Evolutionary conservation across 1,140 invertebrate species (phyloP).

Genomic region (Planococcus citri): DNA sequence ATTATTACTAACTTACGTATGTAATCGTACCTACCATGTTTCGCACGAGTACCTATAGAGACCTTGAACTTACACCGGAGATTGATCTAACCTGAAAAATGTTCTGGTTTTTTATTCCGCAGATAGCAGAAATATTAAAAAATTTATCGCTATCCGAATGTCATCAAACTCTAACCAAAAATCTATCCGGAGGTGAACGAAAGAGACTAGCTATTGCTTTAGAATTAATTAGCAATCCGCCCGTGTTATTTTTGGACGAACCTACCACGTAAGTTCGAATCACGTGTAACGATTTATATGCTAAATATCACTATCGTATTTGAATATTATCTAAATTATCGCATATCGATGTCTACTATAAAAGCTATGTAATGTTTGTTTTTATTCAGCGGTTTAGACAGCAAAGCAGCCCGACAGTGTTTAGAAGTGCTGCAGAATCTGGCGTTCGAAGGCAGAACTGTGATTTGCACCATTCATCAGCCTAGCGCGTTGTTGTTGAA

Average conservation of each 20-base stretch:
- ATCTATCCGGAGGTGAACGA: slow-evolving; percentile 74
- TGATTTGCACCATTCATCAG: slow-evolving; percentile 20
- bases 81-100: not conserved
- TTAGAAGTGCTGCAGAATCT: not conserved
- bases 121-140: slow-evolving; percentile 25
- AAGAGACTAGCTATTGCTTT: slow-evolving; percentile 80
- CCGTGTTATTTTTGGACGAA: slow-evolving; percentile 84
- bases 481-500: slow-evolving; percentile 13
- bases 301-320: not conserved
- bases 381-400: slow-evolving; percentile 20
- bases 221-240: slow-evolving; percentile 73
- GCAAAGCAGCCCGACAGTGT: slow-evolving; percentile 16
- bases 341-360: no score
- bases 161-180: slow-evolving; percentile 50
- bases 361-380: not conserved
- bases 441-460: not conserved
- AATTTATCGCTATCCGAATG: slow-evolving; percentile 21
- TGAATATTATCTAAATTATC: not conserved
- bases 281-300: no score
- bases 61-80: no score
- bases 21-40: no score
- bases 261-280: slow-evolving; percentile 62
- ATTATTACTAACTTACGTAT: no score
- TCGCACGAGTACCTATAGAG: no score
- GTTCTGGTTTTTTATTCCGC: not conserved